Conservation (phyloP, 2,113 vertebrate species). For the Cottus gobio region DNA sequence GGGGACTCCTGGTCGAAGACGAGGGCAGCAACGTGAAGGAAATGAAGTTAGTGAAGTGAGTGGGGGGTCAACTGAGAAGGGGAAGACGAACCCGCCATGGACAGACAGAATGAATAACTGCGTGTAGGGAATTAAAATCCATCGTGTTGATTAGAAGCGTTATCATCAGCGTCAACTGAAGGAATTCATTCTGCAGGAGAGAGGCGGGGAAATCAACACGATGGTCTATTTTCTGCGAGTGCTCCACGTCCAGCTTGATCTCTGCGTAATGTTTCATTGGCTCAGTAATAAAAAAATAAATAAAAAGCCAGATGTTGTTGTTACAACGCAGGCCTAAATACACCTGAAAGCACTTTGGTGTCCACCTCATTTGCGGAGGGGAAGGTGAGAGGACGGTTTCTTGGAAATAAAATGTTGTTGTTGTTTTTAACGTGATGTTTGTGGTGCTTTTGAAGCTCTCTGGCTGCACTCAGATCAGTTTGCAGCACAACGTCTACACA, state of each 20-base stretch:
- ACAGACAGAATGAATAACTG: conserved; percentile 25
- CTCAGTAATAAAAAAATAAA: not conserved
- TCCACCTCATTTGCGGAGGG: not conserved
- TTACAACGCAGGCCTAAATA: not conserved
- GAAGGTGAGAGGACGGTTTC: not conserved
- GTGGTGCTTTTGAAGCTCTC: not conserved
- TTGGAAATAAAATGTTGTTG: not conserved
- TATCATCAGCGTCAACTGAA: too few species aligned
- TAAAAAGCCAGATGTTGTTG: not conserved
- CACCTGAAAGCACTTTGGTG: too few species aligned
- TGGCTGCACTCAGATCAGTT: too few species aligned
- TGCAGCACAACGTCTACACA: too few species aligned
- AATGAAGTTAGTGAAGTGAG: conserved; percentile 85
- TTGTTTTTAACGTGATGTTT: conserved; percentile 1
- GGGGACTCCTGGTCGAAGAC: conserved; percentile 53
- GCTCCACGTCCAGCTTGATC: not conserved
- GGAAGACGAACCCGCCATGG: conserved; percentile 27
- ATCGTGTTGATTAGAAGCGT: not conserved
- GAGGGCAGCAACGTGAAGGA: conserved; percentile 76
- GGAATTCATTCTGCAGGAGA: not conserved
- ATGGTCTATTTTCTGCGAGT: not conserved
- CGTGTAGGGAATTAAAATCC: not conserved
- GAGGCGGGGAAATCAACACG: not conserved
- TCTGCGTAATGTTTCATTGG: not conserved
- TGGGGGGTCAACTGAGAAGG: conserved; percentile 80